phyloP scores from a whole-genome alignment of 2,113 vertebrate species.

The Cryptomyrus ogoouensis region DNA sequence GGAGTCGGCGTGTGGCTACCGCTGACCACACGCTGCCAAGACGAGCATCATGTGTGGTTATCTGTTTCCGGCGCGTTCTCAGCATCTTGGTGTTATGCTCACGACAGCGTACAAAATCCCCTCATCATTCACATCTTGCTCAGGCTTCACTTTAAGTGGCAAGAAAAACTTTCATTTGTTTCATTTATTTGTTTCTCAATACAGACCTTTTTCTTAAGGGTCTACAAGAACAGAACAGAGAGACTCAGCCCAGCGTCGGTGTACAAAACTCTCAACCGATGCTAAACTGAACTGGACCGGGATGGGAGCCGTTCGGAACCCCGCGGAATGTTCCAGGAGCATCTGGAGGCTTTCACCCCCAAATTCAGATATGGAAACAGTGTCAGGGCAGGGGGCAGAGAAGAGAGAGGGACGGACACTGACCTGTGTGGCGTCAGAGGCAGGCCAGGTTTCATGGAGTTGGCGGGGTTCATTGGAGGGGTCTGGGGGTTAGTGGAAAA shows the following conservation, averaged over 20 bases:
- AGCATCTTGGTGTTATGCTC: not conserved
- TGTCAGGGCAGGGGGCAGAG: not conserved
- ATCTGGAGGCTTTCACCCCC: not conserved
- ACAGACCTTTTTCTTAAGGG: not conserved
- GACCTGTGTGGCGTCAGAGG: conserved; percentile 77
- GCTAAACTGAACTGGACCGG: not conserved
- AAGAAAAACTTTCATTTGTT: not conserved
- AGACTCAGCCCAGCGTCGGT: not conserved
- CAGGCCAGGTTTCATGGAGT: conserved; percentile 86
- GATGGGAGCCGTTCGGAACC: not conserved
- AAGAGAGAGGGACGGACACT: conserved; percentile 30
- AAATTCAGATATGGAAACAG: not conserved
- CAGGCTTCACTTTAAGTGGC: not conserved
- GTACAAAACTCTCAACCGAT: not conserved
- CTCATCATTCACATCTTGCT: not conserved
- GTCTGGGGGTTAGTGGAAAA: conserved; percentile 35
- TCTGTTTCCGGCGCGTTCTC: not conserved
- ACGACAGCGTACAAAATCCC: not conserved
- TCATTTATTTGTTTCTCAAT: not conserved
- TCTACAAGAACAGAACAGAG: not conserved
- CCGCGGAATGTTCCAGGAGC: not conserved
- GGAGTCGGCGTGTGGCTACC: not conserved
- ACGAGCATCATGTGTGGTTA: not conserved
- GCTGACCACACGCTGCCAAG: not conserved
- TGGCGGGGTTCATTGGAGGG: conserved; percentile 79